A percentile compares a stretch with the other conserved stretches of the same genome.
These are phyloP conservation scores for Cyrtorhinus lividipennis DNA, from an alignment of 1,140 invertebrate genomes.

Conservation along the genomic window DNA sequence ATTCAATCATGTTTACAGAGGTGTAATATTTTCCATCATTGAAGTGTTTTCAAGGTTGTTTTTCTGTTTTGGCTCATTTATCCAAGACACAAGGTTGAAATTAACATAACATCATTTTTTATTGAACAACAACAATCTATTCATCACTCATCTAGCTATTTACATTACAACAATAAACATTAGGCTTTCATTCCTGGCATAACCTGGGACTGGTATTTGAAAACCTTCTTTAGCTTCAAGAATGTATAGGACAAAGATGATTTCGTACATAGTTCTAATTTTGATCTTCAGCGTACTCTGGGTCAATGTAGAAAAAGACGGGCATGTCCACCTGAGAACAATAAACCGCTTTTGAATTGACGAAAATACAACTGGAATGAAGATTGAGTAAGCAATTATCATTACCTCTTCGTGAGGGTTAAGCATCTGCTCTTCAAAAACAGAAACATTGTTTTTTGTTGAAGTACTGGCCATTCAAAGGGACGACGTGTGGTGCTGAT, in stretches of 20 bases:
- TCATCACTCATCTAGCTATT: no score
- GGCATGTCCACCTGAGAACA: conserved; percentile 89
- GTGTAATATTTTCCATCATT: no score
- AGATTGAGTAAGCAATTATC: no score
- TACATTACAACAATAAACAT: no score
- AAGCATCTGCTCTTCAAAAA: conserved; percentile 95
- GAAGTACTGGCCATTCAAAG: conserved; percentile 96
- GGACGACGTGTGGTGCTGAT: conserved; percentile 95
- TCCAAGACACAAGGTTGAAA: no score
- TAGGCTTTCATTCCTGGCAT: conserved; percentile 33
- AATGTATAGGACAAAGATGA: conserved; percentile 95
- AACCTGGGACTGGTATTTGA: conserved; percentile 55
- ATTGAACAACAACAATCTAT: no score
- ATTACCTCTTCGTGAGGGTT: conserved; percentile 91
- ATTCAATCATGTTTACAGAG: no score
- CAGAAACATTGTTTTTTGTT: conserved; percentile 99
- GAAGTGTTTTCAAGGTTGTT: no score
- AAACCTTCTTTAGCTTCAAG: conserved; percentile 90
- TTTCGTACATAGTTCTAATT: conserved; percentile 69
- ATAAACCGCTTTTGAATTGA: conserved; percentile 21
- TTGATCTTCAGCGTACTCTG: conserved; percentile 82
- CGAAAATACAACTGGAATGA: background rate
- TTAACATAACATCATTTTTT: no score
- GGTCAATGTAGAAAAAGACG: conserved; percentile 99
- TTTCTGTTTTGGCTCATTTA: no score